These are phyloP conservation scores for Pyrrhosoma nymphula DNA, from an alignment of 2,888 invertebrate genomes.

Conservation along the genomic window DNA sequence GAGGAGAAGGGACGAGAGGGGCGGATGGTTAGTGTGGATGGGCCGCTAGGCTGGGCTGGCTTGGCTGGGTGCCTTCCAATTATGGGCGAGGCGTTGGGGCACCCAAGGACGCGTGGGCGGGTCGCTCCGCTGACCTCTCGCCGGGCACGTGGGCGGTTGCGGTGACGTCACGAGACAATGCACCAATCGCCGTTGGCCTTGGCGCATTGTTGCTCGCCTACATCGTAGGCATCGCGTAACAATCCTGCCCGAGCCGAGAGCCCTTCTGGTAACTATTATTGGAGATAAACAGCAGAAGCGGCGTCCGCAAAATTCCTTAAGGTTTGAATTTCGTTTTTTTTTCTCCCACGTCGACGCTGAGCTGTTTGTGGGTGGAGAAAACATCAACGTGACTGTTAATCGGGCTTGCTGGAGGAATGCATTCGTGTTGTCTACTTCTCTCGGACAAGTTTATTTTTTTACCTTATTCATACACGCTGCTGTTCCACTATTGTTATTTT, in stretches of 20 bases:
- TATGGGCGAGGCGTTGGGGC: neutral
- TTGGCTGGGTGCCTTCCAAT: neutral
- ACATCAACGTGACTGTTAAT: neutral
- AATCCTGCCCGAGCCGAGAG: neutral
- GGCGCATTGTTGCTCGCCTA: conserved; percentile 8
- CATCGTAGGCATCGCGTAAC: neutral
- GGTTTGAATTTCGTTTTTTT: neutral
- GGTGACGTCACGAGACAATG: conserved; percentile 28
- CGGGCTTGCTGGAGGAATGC: neutral
- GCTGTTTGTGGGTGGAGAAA: neutral
- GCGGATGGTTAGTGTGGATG: neutral
- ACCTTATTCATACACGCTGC: neutral
- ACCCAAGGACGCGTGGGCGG: neutral
- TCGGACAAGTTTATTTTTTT: neutral
- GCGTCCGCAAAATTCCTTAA: neutral
- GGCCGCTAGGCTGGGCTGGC: too few species aligned
- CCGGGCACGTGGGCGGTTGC: neutral
- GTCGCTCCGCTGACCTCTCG: conserved; percentile 4
- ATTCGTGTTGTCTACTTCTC: neutral
- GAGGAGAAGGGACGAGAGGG: neutral
- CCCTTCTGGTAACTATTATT: neutral
- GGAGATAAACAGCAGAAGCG: neutral
- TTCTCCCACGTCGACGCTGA: neutral
- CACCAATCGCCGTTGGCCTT: conserved; percentile 21
- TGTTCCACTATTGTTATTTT: neutral